phyloP scores from a whole-genome alignment of 2,113 vertebrate species.

The Ornithorhynchus anatinus region DNA sequence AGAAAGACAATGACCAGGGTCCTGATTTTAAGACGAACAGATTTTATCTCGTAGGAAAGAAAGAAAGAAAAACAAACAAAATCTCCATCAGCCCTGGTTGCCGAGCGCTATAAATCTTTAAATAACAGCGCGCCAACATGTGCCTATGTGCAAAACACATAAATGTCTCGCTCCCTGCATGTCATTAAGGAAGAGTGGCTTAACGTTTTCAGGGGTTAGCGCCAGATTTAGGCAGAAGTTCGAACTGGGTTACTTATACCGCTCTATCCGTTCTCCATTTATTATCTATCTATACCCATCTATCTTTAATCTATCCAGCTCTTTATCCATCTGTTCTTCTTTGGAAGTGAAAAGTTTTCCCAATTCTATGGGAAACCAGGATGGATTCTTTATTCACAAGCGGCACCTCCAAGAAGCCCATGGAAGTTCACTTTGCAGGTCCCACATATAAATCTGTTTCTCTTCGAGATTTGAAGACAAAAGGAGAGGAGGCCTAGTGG shows the following conservation, averaged over 20 bases:
- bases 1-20: neutral
- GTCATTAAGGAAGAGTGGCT: slow-evolving; percentile 17
- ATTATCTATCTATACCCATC: too few species aligned
- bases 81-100: neutral
- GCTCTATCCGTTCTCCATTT: too few species aligned
- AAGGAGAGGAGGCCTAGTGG: slow-evolving; percentile 80
- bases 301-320: too few species aligned
- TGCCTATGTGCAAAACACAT: slow-evolving; percentile 3
- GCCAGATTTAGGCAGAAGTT: too few species aligned
- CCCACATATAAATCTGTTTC: slow-evolving; percentile 69
- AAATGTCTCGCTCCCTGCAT: neutral
- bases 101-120: slow-evolving; percentile 4
- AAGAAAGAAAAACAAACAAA: slow-evolving; percentile 13
- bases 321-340: too few species aligned
- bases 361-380: neutral
- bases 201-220: slow-evolving; percentile 29
- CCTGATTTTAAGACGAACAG: neutral
- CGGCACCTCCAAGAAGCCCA: slow-evolving; percentile 26
- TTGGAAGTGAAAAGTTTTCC: slow-evolving; percentile 19
- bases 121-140: neutral
- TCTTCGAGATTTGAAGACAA: slow-evolving; percentile 78
- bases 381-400: neutral
- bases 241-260: too few species aligned
- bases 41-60: neutral
- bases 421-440: slow-evolving; percentile 46